A percentile compares a stretch with the other conserved stretches of the same genome.
Conservation (phyloP, 2,797 vertebrate species). For the Chelon auratus region DNA sequence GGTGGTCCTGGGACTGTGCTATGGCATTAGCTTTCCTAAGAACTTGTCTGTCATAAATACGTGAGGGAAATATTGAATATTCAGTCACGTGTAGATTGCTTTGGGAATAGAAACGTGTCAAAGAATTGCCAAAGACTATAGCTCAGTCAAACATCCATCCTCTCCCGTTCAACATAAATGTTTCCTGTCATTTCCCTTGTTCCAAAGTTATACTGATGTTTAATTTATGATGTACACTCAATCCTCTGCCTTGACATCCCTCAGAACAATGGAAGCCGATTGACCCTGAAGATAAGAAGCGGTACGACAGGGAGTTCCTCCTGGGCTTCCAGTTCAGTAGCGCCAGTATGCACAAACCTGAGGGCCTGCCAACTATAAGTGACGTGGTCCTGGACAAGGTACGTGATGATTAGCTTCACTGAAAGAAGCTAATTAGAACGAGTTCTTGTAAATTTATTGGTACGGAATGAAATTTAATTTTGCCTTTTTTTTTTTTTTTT, state of each 20-base stretch:
- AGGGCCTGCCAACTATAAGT: slow-evolving; percentile 93
- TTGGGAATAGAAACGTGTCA: not conserved
- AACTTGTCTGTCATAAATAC: too few relatives aligned
- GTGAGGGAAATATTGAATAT: not conserved
- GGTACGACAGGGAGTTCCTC: slow-evolving; percentile 94
- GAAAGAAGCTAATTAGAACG: not conserved
- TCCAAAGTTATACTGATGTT: too few relatives aligned
- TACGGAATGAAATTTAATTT: not conserved
- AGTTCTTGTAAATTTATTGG: not conserved
- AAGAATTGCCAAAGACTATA: not conserved
- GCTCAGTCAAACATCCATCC: too few relatives aligned
- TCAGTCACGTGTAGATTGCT: not conserved
- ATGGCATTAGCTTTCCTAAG: too few relatives aligned
- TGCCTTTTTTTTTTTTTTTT: too few relatives aligned
- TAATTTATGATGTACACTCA: not conserved
- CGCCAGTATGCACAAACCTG: slow-evolving; percentile 96
- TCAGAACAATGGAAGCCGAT: slow-evolving; percentile 94
- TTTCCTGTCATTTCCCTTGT: too few relatives aligned
- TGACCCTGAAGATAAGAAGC: slow-evolving; percentile 95
- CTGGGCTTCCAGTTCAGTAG: slow-evolving; percentile 94
- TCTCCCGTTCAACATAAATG: too few relatives aligned
- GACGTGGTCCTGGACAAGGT: slow-evolving; percentile 98
- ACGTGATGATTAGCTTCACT: slow-evolving; percentile 28
- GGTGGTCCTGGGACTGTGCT: too few relatives aligned
- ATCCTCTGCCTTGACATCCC: not conserved